Conservation (phyloP, 1,140 invertebrate genomes). For the Drosophila nikananu region DNA sequence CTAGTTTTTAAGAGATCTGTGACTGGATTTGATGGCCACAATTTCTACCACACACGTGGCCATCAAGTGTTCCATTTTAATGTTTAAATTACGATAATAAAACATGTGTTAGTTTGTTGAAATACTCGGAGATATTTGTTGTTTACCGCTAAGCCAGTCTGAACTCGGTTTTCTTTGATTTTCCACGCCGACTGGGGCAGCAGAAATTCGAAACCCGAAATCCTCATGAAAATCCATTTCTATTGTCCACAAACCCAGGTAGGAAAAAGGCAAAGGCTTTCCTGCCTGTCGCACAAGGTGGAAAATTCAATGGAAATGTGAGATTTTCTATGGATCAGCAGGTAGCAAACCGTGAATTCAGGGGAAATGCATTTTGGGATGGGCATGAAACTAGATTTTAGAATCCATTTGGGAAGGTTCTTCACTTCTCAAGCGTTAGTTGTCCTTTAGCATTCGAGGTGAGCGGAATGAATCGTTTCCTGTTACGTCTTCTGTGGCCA, state of each 20-base stretch:
- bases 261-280: slow-evolving; percentile 20
- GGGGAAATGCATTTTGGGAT: slow-evolving; percentile 27
- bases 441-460: slow-evolving; percentile 54
- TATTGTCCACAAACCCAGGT: slow-evolving; percentile 55
- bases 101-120: slow-evolving; percentile 69
- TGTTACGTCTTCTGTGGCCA: slow-evolving; percentile 35
- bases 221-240: slow-evolving; percentile 36
- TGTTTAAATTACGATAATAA: slow-evolving; percentile 60
- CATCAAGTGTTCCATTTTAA: slow-evolving; percentile 46
- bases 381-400: slow-evolving; percentile 17
- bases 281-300: slow-evolving; percentile 33
- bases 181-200: background rate
- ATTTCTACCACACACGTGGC: slow-evolving; percentile 50
- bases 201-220: slow-evolving; percentile 40
- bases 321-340: slow-evolving; percentile 64
- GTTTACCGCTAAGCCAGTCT: background rate
- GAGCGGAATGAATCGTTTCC: slow-evolving; percentile 43
- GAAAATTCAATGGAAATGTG: slow-evolving; percentile 64
- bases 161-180: slow-evolving; percentile 7
- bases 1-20: slow-evolving; percentile 60
- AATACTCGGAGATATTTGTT: background rate
- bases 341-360: slow-evolving; percentile 59
- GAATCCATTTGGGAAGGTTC: slow-evolving; percentile 21
- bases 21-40: slow-evolving; percentile 42
- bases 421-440: slow-evolving; percentile 34